phyloP scores from a whole-genome alignment of 2,113 vertebrate species.

The Calonectris borealis region DNA sequence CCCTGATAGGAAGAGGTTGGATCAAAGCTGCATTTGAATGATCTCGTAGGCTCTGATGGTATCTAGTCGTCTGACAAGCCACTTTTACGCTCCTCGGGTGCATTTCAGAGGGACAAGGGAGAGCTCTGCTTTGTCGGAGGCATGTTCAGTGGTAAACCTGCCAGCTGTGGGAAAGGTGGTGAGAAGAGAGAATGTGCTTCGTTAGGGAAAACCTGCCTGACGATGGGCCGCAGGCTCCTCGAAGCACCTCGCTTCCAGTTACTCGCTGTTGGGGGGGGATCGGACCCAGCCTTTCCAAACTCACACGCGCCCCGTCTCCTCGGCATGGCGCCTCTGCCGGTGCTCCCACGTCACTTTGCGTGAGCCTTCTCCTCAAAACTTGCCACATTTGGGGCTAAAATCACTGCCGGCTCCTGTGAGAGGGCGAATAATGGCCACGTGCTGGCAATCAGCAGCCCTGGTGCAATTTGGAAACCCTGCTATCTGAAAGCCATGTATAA shows the following conservation, averaged over 20 bases:
- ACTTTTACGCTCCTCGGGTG: neutral
- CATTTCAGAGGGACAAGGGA: neutral
- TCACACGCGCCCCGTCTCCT: rapidly evolving
- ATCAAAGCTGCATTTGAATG: neutral
- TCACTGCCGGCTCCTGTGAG: neutral
- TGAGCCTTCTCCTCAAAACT: neutral
- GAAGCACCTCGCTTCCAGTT: neutral
- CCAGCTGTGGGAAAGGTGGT: neutral
- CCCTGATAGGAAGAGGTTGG: neutral
- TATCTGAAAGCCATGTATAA: neutral
- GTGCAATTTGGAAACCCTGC: neutral
- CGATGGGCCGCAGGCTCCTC: rapidly evolving
- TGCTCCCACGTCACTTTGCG: rapidly evolving
- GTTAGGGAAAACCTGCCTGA: neutral
- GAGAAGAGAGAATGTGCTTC: neutral
- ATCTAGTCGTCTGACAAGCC: neutral
- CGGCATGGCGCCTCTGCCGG: rapidly evolving
- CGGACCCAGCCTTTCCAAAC: neutral
- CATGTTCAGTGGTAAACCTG: neutral
- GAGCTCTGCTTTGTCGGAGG: neutral
- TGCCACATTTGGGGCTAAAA: neutral
- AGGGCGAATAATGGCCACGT: rapidly evolving
- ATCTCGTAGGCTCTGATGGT: neutral
- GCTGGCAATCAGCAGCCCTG: neutral
- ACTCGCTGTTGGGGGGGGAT: rapidly evolving